Evolutionary conservation across 1,140 invertebrate genomes (phyloP), one percentile per base, ranked within the genome.

Genomic region (Eufriesea mexicana): DNA sequence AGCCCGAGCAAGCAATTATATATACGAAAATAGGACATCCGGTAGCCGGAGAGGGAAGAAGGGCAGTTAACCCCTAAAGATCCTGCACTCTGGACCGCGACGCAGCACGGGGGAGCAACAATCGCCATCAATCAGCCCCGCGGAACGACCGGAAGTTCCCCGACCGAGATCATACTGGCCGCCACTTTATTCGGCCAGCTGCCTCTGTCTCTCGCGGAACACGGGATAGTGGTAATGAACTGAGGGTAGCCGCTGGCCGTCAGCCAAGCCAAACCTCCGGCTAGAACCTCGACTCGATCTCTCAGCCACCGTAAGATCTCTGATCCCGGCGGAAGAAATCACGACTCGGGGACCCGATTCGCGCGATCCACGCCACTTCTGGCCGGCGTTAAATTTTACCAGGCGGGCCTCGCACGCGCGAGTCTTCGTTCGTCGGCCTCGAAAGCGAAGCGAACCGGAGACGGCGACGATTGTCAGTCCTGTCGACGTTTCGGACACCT

Each of bases 191-290:
- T 82, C 79, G 75, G 83, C 75, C 84, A 86, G 54, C 78, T 85
- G 79, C 25, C 68, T 81, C 23, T 51, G 28, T 70, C 68, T 70
- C 67, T 72, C 72, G 51, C 57, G 68, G 79, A 84, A 79, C 90
- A 83, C 88, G 84, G 87, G 90, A 91, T 90, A 89, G 90, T 92
- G 90, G 89, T 92, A 92, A 92, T 92, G 91, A 92, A 92, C 91
- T 86, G 86, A 92, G 90, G 87, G 86, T 91, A 90, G 86, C 86
- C 89, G 86, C 84, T 89, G 89, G 86, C 89, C 70, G 28, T n/a
- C 49, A 42, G 89, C 92, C 92, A 92, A 92, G 75, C 73, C 85
- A 88, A 90, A 90, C 86, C 85, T n/a, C n/a, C 86, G 87, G 71
- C 66, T 57, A 66, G 83, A 86, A 84, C 61, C 76, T 71, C 67